phyloP scores from a whole-genome alignment of 2,113 vertebrate genomes.

The Catharus fuscescens region DNA sequence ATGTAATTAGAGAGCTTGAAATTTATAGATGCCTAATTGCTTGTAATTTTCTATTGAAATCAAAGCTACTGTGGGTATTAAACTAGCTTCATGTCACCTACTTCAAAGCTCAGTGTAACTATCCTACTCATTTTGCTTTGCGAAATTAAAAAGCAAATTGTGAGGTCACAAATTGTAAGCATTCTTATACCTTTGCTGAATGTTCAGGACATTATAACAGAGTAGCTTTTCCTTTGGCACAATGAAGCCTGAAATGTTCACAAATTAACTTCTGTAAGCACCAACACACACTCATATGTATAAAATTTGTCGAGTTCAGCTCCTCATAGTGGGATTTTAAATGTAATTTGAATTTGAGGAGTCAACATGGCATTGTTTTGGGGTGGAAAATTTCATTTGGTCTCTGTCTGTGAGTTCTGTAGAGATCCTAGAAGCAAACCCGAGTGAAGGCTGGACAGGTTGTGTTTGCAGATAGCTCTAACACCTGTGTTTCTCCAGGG shows the following conservation, averaged over 20 bases:
- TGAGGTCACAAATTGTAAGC: not conserved
- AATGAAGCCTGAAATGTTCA: not conserved
- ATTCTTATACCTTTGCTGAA: not conserved
- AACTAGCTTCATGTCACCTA: slow-evolving; percentile 3
- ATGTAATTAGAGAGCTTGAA: slow-evolving; percentile 37
- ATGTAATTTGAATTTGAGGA: slow-evolving; percentile 22
- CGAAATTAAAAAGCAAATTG: not conserved
- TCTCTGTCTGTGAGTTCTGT: not conserved
- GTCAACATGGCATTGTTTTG: not conserved
- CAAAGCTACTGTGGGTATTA: not conserved
- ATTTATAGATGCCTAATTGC: slow-evolving; percentile 24
- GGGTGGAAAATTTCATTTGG: not conserved
- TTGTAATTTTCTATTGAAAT: slow-evolving; percentile 23
- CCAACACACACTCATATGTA: not conserved
- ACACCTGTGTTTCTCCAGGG: slow-evolving; percentile 78
- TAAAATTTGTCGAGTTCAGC: not conserved
- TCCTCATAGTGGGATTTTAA: not conserved
- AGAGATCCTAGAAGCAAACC: not conserved
- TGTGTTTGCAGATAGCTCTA: slow-evolving; percentile 54
- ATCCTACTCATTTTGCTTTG: not conserved
- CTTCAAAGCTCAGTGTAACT: slow-evolving; percentile 23
- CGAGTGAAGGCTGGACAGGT: not conserved
- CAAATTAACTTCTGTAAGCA: not conserved
- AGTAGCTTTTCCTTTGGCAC: not conserved
- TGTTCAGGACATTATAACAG: not conserved